phyloP scores from a whole-genome alignment of 2,797 vertebrate genomes.

The Florisuga fusca region DNA sequence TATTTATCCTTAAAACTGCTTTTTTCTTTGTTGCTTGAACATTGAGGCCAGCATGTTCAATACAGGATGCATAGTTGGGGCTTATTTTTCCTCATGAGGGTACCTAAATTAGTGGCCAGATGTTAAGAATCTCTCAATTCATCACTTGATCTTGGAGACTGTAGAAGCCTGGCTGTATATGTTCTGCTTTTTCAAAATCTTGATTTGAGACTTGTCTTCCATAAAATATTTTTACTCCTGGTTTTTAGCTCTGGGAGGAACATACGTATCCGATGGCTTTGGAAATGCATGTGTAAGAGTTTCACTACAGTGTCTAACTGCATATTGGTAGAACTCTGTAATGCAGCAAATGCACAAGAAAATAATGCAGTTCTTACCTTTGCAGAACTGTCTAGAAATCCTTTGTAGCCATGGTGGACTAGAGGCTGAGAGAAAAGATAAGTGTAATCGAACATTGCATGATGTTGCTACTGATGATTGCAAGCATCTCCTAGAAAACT shows the following conservation, averaged over 20 bases:
- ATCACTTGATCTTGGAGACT: not conserved
- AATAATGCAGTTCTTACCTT: slow-evolving; percentile 73
- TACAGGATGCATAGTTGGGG: not conserved
- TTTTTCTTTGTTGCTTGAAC: not conserved
- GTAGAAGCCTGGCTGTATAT: not conserved
- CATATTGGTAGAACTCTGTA: not conserved
- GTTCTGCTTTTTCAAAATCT: not conserved
- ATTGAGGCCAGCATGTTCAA: not conserved
- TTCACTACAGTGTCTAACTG: slow-evolving; percentile 16
- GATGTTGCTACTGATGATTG: slow-evolving; percentile 97
- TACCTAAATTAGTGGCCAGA: not conserved
- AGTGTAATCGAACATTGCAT: slow-evolving; percentile 90
- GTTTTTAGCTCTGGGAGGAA: not conserved
- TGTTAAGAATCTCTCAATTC: not conserved
- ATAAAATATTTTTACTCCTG: not conserved
- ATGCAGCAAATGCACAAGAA: not conserved
- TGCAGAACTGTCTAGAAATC: slow-evolving; percentile 93
- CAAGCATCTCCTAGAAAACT: slow-evolving; percentile 96
- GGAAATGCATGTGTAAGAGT: not conserved
- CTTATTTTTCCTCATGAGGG: not conserved
- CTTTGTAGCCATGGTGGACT: slow-evolving; percentile 90
- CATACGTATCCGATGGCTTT: not conserved
- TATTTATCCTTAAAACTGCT: not conserved
- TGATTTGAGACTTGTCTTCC: not conserved
- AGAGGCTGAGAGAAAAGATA: slow-evolving; percentile 90